Percentiles rank a stretch among this genome's conserved stretches.
Conservation (phyloP, 2,797 vertebrate species). For the Acanthurus leucopareius region DNA sequence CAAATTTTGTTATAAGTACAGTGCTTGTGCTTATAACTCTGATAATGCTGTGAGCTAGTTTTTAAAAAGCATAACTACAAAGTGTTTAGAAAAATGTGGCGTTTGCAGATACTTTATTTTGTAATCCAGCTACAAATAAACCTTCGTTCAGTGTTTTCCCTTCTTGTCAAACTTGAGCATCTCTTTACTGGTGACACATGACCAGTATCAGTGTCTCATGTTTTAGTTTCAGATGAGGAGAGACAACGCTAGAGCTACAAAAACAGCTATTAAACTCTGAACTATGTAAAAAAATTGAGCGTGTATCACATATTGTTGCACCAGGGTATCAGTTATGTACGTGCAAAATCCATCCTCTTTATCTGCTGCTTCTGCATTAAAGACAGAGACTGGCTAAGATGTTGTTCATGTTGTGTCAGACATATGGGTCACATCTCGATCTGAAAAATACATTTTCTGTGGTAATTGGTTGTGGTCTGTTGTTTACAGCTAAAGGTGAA, state of each 20-base stretch:
- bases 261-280: slow-evolving; percentile 5
- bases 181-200: slow-evolving; percentile 44
- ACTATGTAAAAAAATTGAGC: background rate
- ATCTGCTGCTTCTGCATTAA: background rate
- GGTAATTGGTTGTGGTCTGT: background rate
- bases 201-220: slow-evolving; percentile 22
- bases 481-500: background rate
- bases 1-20: too few relatives aligned
- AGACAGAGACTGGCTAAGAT: background rate
- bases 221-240: background rate
- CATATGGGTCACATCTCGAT: background rate
- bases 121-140: too few relatives aligned
- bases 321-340: background rate
- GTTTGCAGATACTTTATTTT: too few relatives aligned
- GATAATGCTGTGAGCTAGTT: too few relatives aligned
- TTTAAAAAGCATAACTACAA: background rate
- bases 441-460: background rate
- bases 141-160: background rate
- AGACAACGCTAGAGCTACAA: background rate
- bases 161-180: slow-evolving; percentile 1
- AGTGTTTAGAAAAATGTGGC: too few relatives aligned
- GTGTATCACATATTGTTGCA: background rate
- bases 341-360: background rate
- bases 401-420: slow-evolving; percentile 8
- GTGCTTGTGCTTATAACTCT: too few relatives aligned